Conservation (phyloP, 2,888 invertebrate genomes). For the Xanthostigma xanthostigma region DNA sequence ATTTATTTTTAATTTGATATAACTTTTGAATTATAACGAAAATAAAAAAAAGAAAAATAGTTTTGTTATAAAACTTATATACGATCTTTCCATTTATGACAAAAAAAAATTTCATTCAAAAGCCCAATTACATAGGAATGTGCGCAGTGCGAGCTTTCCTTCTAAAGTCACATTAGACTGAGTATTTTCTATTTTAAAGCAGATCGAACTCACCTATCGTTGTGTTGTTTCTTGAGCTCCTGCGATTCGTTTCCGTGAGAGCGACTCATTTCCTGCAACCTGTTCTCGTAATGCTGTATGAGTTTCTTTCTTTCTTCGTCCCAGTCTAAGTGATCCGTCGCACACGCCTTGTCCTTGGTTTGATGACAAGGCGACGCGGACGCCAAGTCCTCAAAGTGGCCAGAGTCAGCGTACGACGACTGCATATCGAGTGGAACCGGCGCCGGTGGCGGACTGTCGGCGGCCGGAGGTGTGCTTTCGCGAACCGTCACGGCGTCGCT, state of each 20-base stretch:
- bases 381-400: slow-evolving; percentile 60
- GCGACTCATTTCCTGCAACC: slow-evolving; percentile 58
- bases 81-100: too few relatives aligned
- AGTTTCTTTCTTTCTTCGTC: slow-evolving; percentile 52
- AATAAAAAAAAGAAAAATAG: too few relatives aligned
- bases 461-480: slow-evolving; percentile 39
- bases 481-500: slow-evolving; percentile 46
- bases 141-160: too few relatives aligned
- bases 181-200: background rate
- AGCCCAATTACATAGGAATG: too few relatives aligned
- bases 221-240: slow-evolving; percentile 61
- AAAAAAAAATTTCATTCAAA: too few relatives aligned
- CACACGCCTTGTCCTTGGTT: slow-evolving; percentile 37
- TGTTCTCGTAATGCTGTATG: slow-evolving; percentile 56
- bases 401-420: slow-evolving; percentile 70
- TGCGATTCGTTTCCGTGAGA: slow-evolving; percentile 50
- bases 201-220: slow-evolving; percentile 38
- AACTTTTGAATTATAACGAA: too few relatives aligned
- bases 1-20: too few relatives aligned
- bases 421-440: slow-evolving; percentile 39
- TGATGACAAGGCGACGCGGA: slow-evolving; percentile 17
- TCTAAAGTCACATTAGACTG: too few relatives aligned
- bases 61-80: too few relatives aligned
- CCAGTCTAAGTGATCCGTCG: slow-evolving; percentile 30
- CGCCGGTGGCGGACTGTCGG: slow-evolving; percentile 21